Percentiles rank a stretch among this genome's conserved stretches.
Conservation (phyloP, 1,140 invertebrate genomes). For the Caerostris extrusa region DNA sequence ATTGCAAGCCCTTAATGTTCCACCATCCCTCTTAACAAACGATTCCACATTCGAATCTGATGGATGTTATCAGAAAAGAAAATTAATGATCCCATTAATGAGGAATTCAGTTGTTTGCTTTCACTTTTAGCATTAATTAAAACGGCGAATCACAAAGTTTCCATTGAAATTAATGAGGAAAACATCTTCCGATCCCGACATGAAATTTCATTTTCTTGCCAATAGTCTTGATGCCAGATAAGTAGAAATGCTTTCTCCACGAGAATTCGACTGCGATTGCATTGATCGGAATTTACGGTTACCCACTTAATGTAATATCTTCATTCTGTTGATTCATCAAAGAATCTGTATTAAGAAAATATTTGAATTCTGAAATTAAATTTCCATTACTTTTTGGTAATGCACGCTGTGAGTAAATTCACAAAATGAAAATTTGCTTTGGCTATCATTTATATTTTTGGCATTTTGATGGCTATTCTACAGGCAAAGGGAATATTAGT, state of each 20-base stretch:
- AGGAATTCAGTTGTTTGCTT: constrained; percentile 58
- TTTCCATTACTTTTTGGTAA: neutral
- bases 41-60: neutral
- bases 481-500: neutral
- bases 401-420: neutral
- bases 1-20: neutral
- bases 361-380: neutral
- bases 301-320: neutral
- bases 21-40: neutral
- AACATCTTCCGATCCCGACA: neutral
- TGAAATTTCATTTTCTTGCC: constrained; percentile 49
- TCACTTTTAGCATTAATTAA: constrained; percentile 67
- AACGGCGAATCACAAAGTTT: constrained; percentile 70
- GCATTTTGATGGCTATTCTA: neutral
- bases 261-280: neutral
- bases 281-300: constrained; percentile 31
- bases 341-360: neutral
- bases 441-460: neutral
- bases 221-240: constrained; percentile 63
- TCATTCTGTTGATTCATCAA: neutral
- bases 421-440: neutral
- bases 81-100: constrained; percentile 71
- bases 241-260: neutral
- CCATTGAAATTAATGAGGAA: constrained; percentile 64
- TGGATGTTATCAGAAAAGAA: constrained; percentile 41